Percentiles rank a stretch among this genome's conserved stretches.
phyloP scores from a whole-genome alignment of 2,888 invertebrate species.

The Synergus laeviventris region DNA sequence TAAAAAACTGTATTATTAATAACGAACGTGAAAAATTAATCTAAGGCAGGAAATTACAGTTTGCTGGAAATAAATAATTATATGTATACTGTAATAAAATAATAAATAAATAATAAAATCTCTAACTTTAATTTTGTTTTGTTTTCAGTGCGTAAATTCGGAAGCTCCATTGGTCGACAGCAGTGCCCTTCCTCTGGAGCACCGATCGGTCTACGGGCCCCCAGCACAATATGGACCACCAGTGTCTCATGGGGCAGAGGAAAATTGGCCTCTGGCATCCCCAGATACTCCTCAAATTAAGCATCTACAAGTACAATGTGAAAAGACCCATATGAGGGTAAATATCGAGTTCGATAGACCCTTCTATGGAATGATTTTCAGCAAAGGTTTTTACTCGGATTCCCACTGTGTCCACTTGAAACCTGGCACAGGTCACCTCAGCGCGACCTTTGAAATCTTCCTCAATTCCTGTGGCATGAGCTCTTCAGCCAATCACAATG shows the following conservation, averaged over 20 bases:
- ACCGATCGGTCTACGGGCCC: constrained; percentile 85
- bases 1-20: no score
- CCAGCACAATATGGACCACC: constrained; percentile 77
- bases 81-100: no score
- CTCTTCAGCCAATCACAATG: constrained; percentile 93
- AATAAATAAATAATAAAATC: no score
- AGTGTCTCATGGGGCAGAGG: constrained; percentile 79
- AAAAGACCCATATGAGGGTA: constrained; percentile 96
- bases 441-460: constrained; percentile 95
- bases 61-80: no score
- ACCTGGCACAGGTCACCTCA: constrained; percentile 92
- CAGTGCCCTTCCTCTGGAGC: constrained; percentile 88
- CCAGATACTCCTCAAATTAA: constrained; percentile 96
- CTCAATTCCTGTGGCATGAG: constrained; percentile 96
- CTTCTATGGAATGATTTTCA: constrained; percentile 97
- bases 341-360: constrained; percentile 96
- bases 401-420: constrained; percentile 94
- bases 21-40: no score
- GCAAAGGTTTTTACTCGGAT: constrained; percentile 95
- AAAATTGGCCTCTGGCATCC: constrained; percentile 92
- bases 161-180: constrained; percentile 88
- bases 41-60: no score
- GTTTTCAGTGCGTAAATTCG: constrained; percentile 83
- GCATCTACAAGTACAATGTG: constrained; percentile 95
- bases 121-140: not conserved